Conservation (phyloP, 2,113 vertebrate genomes). For the Ailuropoda melanoleuca region DNA sequence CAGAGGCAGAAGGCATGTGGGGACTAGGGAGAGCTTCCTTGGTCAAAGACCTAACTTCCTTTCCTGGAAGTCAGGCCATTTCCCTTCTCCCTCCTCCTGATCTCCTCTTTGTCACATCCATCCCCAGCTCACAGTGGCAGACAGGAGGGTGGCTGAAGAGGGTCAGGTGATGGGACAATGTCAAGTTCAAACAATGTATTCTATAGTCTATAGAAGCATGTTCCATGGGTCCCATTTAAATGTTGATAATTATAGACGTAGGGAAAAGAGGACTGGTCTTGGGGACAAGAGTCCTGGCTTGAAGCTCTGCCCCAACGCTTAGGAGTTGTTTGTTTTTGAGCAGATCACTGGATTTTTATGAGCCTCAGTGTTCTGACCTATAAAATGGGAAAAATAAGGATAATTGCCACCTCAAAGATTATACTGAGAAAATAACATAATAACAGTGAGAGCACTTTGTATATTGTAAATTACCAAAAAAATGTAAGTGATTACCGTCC, state of each 20-base stretch:
- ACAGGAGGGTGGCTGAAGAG: background rate
- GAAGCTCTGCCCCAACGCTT: background rate
- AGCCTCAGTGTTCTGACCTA: constrained; percentile 23
- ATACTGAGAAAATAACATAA: background rate
- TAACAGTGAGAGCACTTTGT: background rate
- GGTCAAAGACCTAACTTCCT: background rate
- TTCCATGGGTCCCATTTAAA: background rate
- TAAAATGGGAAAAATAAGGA: background rate
- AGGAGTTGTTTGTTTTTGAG: background rate
- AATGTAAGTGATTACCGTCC: background rate
- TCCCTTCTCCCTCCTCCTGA: background rate
- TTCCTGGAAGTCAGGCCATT: background rate
- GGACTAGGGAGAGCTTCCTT: background rate
- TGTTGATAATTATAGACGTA: background rate
- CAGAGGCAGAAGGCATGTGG: background rate
- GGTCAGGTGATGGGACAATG: background rate
- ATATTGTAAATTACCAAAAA: background rate
- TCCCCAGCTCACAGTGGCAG: background rate
- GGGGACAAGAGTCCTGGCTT: background rate
- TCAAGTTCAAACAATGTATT: background rate
- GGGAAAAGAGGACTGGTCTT: background rate
- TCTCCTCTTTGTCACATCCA: background rate
- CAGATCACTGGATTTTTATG: background rate
- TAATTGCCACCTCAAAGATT: background rate
- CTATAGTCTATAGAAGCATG: background rate